Percentiles rank a stretch among this genome's conserved stretches.
Conservation (phyloP, 2,113 vertebrate genomes). For the Vicugna pacos region DNA sequence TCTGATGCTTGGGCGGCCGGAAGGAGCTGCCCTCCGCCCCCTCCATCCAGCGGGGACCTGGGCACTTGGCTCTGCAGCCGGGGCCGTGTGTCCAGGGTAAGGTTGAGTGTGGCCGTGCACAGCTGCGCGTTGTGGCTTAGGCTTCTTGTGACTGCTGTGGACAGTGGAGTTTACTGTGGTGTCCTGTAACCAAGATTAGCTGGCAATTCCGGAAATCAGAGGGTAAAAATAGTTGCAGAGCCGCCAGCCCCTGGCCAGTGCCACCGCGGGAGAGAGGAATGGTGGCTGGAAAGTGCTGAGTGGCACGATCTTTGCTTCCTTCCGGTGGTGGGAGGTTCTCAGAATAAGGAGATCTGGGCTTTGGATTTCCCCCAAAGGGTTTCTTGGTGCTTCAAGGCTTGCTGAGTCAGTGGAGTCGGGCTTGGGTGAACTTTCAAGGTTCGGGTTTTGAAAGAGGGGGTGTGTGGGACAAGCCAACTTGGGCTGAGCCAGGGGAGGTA, state of each 20-base stretch:
- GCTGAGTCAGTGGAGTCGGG: constrained; percentile 70
- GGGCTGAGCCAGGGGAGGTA: neutral
- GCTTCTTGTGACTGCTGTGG: constrained; percentile 54
- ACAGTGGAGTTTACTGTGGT: constrained; percentile 67
- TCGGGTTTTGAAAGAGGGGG: neutral
- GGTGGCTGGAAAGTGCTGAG: constrained; percentile 75
- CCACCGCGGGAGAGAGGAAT: constrained; percentile 49
- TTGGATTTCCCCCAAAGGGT: constrained; percentile 72
- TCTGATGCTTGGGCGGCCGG: neutral
- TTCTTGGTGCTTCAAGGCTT: constrained; percentile 63
- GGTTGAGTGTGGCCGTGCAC: neutral
- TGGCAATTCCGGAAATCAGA: constrained; percentile 72
- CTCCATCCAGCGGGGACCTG: neutral
- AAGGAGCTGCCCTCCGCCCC: neutral
- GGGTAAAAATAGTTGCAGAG: constrained; percentile 78
- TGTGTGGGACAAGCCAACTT: fast-evolving
- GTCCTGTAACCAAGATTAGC: constrained; percentile 65
- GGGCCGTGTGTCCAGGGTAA: neutral
- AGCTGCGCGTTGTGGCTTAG: constrained; percentile 62
- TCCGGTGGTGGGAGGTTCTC: constrained; percentile 78
- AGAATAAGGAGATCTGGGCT: constrained; percentile 72
- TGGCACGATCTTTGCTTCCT: constrained; percentile 67
- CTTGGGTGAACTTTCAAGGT: constrained; percentile 27
- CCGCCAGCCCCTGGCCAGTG: neutral
- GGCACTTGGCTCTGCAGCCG: neutral